Evolutionary conservation across 2,113 vertebrate species (phyloP).

Genomic region (Taxidea taxus): DNA sequence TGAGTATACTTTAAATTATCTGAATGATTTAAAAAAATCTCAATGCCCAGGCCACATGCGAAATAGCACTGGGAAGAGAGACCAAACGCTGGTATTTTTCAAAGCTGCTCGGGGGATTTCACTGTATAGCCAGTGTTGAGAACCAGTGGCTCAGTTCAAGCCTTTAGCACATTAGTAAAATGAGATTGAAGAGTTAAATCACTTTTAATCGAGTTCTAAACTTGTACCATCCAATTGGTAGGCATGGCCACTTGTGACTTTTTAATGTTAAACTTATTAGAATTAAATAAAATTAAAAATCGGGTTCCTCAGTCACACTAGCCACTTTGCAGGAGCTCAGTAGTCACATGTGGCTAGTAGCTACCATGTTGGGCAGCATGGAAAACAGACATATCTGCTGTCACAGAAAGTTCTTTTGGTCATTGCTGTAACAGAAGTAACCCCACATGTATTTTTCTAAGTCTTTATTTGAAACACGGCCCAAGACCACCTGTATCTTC

Average conservation of each 20-base stretch:
- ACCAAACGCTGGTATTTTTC: not conserved
- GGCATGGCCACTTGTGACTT: not conserved
- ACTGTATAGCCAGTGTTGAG: not conserved
- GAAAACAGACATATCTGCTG: not conserved
- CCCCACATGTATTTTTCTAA: not conserved
- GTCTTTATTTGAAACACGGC: conserved; percentile 13
- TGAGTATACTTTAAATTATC: not conserved
- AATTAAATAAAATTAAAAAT: conserved; percentile 30
- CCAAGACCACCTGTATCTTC: not conserved
- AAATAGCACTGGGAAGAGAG: not conserved
- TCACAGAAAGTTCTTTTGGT: not conserved
- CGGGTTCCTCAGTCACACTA: not conserved
- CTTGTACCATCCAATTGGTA: not conserved
- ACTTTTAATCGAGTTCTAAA: conserved; percentile 7
- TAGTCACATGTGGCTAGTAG: not conserved
- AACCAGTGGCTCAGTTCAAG: not conserved
- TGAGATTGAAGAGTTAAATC: not conserved
- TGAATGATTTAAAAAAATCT: not conserved
- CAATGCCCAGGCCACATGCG: not conserved
- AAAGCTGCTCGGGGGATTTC: not conserved
- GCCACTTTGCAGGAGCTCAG: not conserved
- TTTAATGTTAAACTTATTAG: conserved; percentile 9
- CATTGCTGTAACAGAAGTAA: not conserved
- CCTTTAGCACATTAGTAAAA: not conserved
- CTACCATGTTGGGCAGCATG: not conserved